Percentiles rank a stretch among this genome's conserved stretches.
Evolutionary conservation across 2,113 vertebrate genomes (phyloP).

Genomic region (Petrocephalus microphthalmus): DNA sequence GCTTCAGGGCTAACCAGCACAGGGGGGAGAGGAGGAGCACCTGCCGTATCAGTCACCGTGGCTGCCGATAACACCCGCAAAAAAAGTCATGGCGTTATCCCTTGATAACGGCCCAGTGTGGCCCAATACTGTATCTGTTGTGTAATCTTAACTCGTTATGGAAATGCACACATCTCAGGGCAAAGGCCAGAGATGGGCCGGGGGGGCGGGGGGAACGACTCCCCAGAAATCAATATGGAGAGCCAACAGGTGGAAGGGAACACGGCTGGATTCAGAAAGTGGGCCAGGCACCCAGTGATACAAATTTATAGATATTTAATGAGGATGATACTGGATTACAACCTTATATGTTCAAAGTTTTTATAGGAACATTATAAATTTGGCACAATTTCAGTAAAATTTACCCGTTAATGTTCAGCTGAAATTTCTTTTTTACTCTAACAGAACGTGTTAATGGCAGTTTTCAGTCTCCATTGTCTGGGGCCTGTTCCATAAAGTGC

Average conservation of each 20-base stretch:
- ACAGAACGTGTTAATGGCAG: background rate
- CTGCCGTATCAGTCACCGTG: background rate
- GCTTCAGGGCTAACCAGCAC: background rate
- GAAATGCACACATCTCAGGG: background rate
- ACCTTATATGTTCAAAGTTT: background rate
- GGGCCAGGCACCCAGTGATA: background rate
- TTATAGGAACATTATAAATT: background rate
- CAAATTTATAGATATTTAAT: background rate
- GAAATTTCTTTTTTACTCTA: background rate
- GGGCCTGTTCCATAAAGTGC: constrained; percentile 30
- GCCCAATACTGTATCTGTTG: background rate
- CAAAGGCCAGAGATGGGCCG: background rate
- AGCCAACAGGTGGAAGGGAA: background rate
- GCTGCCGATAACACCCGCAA: background rate
- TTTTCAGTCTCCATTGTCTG: background rate
- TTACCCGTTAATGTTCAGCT: background rate
- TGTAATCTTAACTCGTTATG: background rate
- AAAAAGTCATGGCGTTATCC: background rate
- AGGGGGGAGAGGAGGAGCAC: background rate
- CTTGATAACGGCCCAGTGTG: background rate
- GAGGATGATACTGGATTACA: background rate
- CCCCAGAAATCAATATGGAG: background rate
- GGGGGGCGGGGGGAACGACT: background rate
- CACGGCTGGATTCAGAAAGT: background rate
- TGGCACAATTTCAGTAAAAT: background rate